phyloP scores from a whole-genome alignment of 1,140 invertebrate genomes.

The Leptestheria dahalacensis region DNA sequence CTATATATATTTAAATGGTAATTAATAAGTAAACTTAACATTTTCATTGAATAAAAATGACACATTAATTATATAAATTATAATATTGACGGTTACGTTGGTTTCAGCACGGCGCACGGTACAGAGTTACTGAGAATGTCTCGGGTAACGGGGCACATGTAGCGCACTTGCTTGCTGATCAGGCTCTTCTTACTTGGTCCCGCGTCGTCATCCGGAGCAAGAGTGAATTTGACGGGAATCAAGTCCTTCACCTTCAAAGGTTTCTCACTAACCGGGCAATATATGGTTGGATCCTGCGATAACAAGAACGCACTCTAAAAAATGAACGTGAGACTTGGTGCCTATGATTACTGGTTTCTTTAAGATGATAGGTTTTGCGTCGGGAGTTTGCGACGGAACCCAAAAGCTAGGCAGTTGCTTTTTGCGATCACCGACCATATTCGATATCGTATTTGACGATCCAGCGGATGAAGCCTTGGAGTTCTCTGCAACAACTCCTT shows the following conservation, averaged over 20 bases:
- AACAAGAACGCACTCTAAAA: slow-evolving; percentile 16
- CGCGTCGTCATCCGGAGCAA: slow-evolving; percentile 51
- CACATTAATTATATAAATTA: slow-evolving; percentile 3
- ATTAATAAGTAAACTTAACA: too few species aligned
- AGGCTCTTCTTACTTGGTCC: slow-evolving; percentile 44
- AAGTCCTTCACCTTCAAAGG: slow-evolving; percentile 84
- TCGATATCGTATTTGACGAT: slow-evolving; percentile 69
- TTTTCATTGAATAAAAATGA: not conserved
- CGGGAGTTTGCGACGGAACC: slow-evolving; percentile 87
- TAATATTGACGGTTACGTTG: slow-evolving; percentile 49
- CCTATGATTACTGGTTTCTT: slow-evolving; percentile 55
- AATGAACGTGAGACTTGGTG: slow-evolving; percentile 1
- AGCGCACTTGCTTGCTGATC: slow-evolving; percentile 71
- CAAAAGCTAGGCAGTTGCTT: slow-evolving; percentile 90
- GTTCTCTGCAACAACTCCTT: slow-evolving; percentile 14
- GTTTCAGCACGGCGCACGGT: slow-evolving; percentile 76
- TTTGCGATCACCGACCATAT: slow-evolving; percentile 49
- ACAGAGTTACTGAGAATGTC: slow-evolving; percentile 90
- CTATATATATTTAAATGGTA: too few species aligned
- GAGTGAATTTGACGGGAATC: slow-evolving; percentile 83
- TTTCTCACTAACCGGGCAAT: slow-evolving; percentile 83
- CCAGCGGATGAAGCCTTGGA: slow-evolving; percentile 3
- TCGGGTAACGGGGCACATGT: slow-evolving; percentile 93
- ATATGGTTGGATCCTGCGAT: slow-evolving; percentile 60
- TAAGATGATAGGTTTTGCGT: slow-evolving; percentile 50